These are phyloP conservation scores for Augochlorella aurata DNA, from an alignment of 2,888 invertebrate genomes.

Conservation along the genomic window DNA sequence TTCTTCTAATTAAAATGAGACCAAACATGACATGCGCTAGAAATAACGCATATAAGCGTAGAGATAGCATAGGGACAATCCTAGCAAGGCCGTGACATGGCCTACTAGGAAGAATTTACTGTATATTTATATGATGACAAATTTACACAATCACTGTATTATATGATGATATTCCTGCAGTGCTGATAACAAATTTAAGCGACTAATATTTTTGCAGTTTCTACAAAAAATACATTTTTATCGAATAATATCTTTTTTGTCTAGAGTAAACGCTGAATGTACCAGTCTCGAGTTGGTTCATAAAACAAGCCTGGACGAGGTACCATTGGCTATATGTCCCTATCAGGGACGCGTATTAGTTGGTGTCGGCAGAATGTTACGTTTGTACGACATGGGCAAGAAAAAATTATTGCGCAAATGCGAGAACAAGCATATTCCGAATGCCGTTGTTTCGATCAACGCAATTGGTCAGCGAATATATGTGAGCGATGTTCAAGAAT, in stretches of 20 bases:
- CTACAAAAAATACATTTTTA: background rate
- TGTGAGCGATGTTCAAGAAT: conserved; percentile 98
- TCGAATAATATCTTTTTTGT: conserved; percentile 49
- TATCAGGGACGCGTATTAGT: conserved; percentile 96
- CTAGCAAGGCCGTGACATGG: no score
- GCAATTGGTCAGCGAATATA: conserved; percentile 97
- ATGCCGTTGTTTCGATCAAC: conserved; percentile 95
- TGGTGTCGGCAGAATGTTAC: conserved; percentile 94
- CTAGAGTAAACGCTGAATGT: conserved; percentile 87
- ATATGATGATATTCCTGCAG: conserved; percentile 81
- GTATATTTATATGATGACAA: conserved; percentile 74
- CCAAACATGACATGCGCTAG: no score
- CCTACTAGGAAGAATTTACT: no score
- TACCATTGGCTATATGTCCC: conserved; percentile 93
- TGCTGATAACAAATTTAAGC: conserved; percentile 71
- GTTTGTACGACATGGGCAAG: conserved; percentile 98
- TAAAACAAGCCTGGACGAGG: conserved; percentile 95
- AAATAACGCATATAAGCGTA: no score
- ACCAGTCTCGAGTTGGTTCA: conserved; percentile 95
- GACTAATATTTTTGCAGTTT: background rate
- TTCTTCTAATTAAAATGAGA: no score
- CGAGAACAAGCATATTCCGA: conserved; percentile 99
- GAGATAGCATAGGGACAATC: no score
- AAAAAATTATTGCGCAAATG: conserved; percentile 98
- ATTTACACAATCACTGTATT: conserved; percentile 72